Evolutionary conservation across 2,797 vertebrate species (phyloP), one percentile per base, ranked within the genome.

Genomic region (Chaetophractus vellerosus): DNA sequence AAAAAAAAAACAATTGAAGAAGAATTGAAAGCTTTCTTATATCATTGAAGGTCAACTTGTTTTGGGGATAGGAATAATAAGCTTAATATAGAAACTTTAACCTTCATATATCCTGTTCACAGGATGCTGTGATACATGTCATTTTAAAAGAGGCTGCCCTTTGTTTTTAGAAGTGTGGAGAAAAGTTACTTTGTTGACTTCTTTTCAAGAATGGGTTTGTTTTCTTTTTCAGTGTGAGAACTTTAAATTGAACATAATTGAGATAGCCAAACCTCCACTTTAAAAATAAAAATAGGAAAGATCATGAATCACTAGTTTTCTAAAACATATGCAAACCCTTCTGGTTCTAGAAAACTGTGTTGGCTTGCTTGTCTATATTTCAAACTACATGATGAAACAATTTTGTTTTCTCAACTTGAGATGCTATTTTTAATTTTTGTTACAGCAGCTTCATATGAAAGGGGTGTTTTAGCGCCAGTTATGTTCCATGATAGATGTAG

Each of bases 361-460:
- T 91, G 81, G 63, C 88, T 94, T 88, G 55, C 74, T 86, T 88
- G 79, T 82, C 86, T 93, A 0, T 72, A 72, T 94, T 86, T 95
- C 91, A 95, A 19, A 69, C 74, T 78, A 24, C 64, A 12, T 57
- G 83, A 89, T 91, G 89, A 93, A 95, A 90, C 87, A 72, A 19
- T 96, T 95, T 91, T 91, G 86, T 95, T 82, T 96, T 95, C 75
- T 91, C 91, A 93, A 64, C 86, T 93, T 79, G 92, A 86, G 71
- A 36, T 94, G 61, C 92, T 96, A 90, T 93, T 95, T 96, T 95
- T 88, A 80, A 92, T 92, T 83, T 96, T 86, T 86, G 88, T 75
- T 95, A 24, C 1, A 93, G 78, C 82, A 88, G 66, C 76, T 94
- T 95, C 79, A 63, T 83, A 57, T 69, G 82, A 86, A 89, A 83